Percentiles rank a stretch among this genome's conserved stretches.
These are phyloP conservation scores for Smutsia gigantea DNA, from an alignment of 2,797 vertebrate genomes.

Conservation along the genomic window DNA sequence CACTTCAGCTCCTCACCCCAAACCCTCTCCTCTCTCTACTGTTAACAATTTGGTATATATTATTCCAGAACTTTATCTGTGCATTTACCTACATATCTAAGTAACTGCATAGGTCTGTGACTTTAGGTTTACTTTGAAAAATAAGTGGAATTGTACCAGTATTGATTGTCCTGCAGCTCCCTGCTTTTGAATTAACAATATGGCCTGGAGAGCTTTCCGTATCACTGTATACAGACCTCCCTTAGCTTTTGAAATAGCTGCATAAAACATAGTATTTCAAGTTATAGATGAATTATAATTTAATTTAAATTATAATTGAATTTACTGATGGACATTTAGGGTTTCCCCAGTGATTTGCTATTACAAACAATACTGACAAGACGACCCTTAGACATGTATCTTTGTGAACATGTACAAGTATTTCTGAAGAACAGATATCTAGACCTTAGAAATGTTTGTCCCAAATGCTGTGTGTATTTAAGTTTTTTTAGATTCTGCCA, in stretches of 20 bases:
- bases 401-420: constrained; percentile 1
- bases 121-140: background rate
- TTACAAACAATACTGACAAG: background rate
- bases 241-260: background rate
- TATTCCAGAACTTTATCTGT: background rate
- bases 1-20: background rate
- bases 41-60: background rate
- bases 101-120: background rate
- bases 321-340: background rate
- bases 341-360: background rate
- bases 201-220: background rate
- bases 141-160: background rate
- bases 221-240: background rate
- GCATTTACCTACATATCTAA: background rate
- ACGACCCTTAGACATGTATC: background rate
- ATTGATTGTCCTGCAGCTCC: background rate
- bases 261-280: background rate
- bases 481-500: background rate
- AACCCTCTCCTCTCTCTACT: background rate
- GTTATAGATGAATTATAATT: background rate
- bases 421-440: background rate
- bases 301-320: too few species aligned
- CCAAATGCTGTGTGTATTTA: background rate
- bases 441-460: background rate
- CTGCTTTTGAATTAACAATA: constrained; percentile 28